Evolutionary conservation across 2,888 invertebrate species (phyloP), one percentile per base, ranked within the genome.

Genomic region (Sinhomidia bicolor): DNA sequence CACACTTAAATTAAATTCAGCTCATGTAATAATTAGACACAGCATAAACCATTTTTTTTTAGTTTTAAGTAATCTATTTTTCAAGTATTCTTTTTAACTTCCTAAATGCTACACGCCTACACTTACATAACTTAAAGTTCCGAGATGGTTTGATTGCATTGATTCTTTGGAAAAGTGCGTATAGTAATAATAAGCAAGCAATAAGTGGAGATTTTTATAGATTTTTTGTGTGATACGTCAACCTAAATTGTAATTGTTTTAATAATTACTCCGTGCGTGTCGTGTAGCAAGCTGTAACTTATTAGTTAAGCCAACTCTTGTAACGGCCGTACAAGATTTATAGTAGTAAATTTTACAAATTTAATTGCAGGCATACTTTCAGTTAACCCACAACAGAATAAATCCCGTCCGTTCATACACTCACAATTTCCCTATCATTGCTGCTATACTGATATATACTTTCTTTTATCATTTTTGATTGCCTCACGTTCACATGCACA

Each of bases 81-180:
- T n/a, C n/a, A n/a, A n/a, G n/a, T n/a, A n/a, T n/a, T n/a, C n/a
- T n/a, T n/a, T n/a, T n/a, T n/a, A n/a, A n/a, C n/a, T n/a, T n/a
- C n/a, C n/a, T n/a, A n/a, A n/a, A n/a, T n/a, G n/a, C n/a, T n/a
- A n/a, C n/a, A n/a, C n/a, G n/a, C n/a, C n/a, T n/a, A n/a, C n/a
- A n/a, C n/a, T n/a, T n/a, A n/a, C n/a, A 26, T 47, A 74, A 44
- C 74, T 74, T 44, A 47, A 74, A 74, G 20, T 74, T 74, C 47
- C 47, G 74, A 74, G 87, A 88, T 88, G 87, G 74, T 80, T 57
- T 88, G 88, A 88, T 88, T 88, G 88, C 84, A 88, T 83, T 84
- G 80, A 88, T 84, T 88, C 88, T 88, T 88, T 88, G 88, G 88
- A 80, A 88, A 88, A 88, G 87, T 88, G 87, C 76, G 87, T 88